Evolutionary conservation across 2,888 invertebrate genomes (phyloP).

Genomic region (Seladonia tumulorum): DNA sequence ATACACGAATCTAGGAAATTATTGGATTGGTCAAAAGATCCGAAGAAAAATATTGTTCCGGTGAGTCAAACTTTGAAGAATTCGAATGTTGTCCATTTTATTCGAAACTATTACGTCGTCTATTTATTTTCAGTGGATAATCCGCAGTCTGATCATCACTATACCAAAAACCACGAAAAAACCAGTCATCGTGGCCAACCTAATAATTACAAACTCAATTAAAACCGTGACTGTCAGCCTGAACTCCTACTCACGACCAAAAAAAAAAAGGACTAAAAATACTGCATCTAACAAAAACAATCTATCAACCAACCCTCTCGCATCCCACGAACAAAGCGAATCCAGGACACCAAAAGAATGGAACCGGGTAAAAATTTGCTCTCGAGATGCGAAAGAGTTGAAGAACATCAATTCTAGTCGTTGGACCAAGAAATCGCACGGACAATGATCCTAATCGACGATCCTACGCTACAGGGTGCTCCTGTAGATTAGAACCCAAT

Average conservation of each 20-base stretch:
- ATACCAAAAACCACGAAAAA: background rate
- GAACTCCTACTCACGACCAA: background rate
- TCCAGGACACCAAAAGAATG: background rate
- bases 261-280: background rate
- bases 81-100: background rate
- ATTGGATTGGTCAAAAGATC: background rate
- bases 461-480: background rate
- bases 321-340: background rate
- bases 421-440: background rate
- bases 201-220: background rate
- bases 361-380: background rate
- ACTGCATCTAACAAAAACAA: background rate
- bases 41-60: background rate
- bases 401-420: background rate
- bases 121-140: background rate
- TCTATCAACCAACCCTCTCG: background rate
- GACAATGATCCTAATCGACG: background rate
- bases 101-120: background rate
- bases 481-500: slow-evolving; percentile 21
- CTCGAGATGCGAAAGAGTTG: background rate
- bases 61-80: background rate
- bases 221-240: background rate
- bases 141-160: background rate
- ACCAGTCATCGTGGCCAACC: background rate
- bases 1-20: background rate